Percentiles rank a stretch among this genome's conserved stretches.
phyloP scores from a whole-genome alignment of 2,113 vertebrate genomes.

The Felis catus region F.catus_Fca126_mat1.0 CM031423.1:15877001-15877500 shows the following conservation, averaged over 20 bases:
- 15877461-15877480: not conserved
- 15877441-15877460: not conserved
- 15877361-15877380: not conserved
- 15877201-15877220: not conserved
- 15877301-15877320: not conserved
- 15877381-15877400: not conserved
- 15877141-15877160: not conserved
- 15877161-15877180: not conserved
- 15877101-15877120: not conserved
- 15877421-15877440: not conserved
- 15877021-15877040: rapidly evolving
- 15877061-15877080: not conserved
- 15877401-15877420: not conserved
- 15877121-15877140: not conserved
- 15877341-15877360: not conserved
- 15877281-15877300: not conserved
- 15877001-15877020: not conserved
- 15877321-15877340: not conserved
- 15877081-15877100: rapidly evolving
- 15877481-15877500: not conserved
- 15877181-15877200: rapidly evolving
- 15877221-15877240: not conserved
- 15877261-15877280: not conserved
- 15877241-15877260: not conserved
- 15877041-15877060: not conserved